Evolutionary conservation across 64 coral and sea anemone genomes (phyloP), one percentile per base, ranked within the genome.

Genomic region (Catalaphyllia jardinei): DNA sequence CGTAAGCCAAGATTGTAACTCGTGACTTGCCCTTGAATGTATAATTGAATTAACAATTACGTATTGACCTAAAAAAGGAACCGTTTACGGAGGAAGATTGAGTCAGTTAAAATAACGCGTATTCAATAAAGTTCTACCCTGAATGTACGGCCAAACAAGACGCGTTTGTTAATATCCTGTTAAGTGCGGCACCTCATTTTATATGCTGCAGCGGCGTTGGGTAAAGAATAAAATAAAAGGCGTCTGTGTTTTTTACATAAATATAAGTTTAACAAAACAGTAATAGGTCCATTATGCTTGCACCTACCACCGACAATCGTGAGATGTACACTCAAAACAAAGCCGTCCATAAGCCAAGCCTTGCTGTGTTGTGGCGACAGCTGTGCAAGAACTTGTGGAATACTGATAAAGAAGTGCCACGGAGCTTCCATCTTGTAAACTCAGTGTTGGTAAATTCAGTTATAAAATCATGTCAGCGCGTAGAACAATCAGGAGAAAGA

Each of bases 31-130:
- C 38, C 71, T 20, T 49, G 38, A 50, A 13, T 24, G 24, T 28
- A 46, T 71, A 85, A 85, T 85, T 71, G 8, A 83, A 83, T 83
- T 83, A 83, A 83, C 60, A 65, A 64, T 31, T 83, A 22, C 18
- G 16, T 29, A 61, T 31, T 35, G 30, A 38, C 0, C n/a, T 27
- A 85, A 55, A 79, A 52, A 79, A 55, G 49, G 17, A 42, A 50
- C n/a, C 10, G 33, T 30, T 50, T 17, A 52, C 27, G 0, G 4
- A 25, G 1, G 13, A 10, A 69, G 24, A 24, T 7, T 2, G n/a
- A 27, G 4, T 46, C 42, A 8, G 42, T 46, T 46, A 5, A 46
- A 46, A 46, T 46, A 46, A 46, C 4, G 42, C 42, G 42, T 8
- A 46, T 46, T n/a, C 42, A 8, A 8, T 46, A 46, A 46, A 46